Percentiles rank a stretch among this genome's conserved stretches.
Conservation (phyloP, 2,113 vertebrate genomes). For the Puffinus mauretanicus region DNA sequence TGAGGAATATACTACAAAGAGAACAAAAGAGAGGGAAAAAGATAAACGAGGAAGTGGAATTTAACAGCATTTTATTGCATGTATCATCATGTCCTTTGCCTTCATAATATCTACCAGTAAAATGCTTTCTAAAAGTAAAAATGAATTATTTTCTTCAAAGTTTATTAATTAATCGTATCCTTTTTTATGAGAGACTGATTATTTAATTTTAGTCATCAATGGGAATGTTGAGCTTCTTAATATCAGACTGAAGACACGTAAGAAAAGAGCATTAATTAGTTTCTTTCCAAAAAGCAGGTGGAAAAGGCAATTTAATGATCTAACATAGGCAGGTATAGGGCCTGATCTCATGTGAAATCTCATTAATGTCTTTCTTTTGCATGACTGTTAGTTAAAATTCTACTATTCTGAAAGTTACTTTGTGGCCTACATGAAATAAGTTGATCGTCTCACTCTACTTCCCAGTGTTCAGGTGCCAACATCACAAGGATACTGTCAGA, state of each 20-base stretch:
- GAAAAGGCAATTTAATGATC: constrained; percentile 54
- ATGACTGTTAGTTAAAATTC: neutral
- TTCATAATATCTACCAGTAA: constrained; percentile 51
- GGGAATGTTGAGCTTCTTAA: constrained; percentile 61
- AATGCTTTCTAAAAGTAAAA: constrained; percentile 60
- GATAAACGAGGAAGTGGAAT: constrained; percentile 59
- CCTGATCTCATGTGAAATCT: constrained; percentile 24
- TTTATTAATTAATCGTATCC: constrained; percentile 76
- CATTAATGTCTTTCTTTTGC: neutral
- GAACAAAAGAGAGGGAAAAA: constrained; percentile 34
- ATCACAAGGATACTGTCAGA: neutral
- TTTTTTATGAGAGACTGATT: constrained; percentile 67
- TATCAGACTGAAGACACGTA: constrained; percentile 55
- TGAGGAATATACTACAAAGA: constrained; percentile 63
- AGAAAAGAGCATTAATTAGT: constrained; percentile 60
- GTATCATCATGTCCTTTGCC: neutral
- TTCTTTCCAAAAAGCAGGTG: constrained; percentile 22
- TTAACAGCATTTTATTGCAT: constrained; percentile 67
- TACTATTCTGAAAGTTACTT: neutral
- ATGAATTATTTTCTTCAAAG: constrained; percentile 65
- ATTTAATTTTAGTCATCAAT: constrained; percentile 64
- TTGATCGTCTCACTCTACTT: neutral
- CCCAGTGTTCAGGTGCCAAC: neutral
- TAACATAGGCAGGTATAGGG: neutral
- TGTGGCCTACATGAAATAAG: neutral